Conservation (phyloP, 1,140 invertebrate species). For the Pollicipes pollicipes region DNA sequence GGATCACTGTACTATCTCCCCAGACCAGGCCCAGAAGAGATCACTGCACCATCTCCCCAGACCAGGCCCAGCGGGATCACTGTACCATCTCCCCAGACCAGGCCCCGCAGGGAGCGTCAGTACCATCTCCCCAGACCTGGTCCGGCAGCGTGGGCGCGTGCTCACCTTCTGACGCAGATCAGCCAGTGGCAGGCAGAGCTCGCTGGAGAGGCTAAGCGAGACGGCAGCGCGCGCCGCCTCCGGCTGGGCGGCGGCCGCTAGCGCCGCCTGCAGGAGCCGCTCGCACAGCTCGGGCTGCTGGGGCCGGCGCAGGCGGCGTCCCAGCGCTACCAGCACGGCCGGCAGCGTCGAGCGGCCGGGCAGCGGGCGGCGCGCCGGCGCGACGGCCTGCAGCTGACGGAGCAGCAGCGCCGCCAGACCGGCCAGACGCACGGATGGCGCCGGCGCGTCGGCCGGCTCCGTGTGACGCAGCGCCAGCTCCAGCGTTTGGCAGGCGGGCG, state of each 20-base stretch:
- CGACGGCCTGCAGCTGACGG: neutral
- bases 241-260: neutral
- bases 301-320: too few relatives aligned
- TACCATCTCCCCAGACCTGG: too few relatives aligned
- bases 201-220: neutral
- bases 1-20: too few relatives aligned
- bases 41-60: too few relatives aligned
- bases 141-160: too few relatives aligned
- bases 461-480: neutral
- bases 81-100: too few relatives aligned
- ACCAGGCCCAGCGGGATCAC: too few relatives aligned
- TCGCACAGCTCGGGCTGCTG: neutral
- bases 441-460: neutral
- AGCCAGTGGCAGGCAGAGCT: neutral
- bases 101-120: too few relatives aligned
- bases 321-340: neutral
- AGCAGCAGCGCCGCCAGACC: neutral
- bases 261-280: neutral
- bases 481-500: neutral
- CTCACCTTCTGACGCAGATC: too few relatives aligned
- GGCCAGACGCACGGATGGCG: neutral
- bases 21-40: too few relatives aligned
- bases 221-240: neutral
- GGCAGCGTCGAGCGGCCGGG: neutral
- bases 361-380: neutral